Percentiles rank a stretch among this genome's conserved stretches.
Conservation (phyloP, 2,888 invertebrate species). For the Pollenia griseotomentosa region DNA sequence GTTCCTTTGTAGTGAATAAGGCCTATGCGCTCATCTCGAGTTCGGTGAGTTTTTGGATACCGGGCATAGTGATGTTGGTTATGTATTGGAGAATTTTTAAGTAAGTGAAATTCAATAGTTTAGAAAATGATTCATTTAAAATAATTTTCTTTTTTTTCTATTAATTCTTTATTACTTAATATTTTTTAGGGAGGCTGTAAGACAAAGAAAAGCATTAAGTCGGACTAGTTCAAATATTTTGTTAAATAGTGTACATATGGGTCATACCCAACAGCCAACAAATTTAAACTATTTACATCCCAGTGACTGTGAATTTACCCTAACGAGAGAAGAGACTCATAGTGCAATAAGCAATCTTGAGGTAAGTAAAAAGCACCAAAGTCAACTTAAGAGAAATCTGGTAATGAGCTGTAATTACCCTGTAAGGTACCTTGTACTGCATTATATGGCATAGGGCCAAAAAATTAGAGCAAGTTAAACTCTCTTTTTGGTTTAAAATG, state of each 20-base stretch:
- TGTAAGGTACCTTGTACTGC: too few species aligned
- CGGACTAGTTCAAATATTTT: slow-evolving; percentile 94
- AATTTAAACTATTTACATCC: slow-evolving; percentile 87
- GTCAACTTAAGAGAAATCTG: too few species aligned
- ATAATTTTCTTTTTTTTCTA: background rate
- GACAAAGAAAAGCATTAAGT: slow-evolving; percentile 92
- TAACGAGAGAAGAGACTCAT: slow-evolving; percentile 83
- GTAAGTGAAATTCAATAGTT: slow-evolving; percentile 77
- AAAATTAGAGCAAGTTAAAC: too few species aligned
- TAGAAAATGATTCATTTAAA: background rate
- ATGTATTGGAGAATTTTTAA: slow-evolving; percentile 94
- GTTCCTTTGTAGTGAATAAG: slow-evolving; percentile 93
- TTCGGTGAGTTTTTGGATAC: slow-evolving; percentile 96
- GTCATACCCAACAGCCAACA: slow-evolving; percentile 89
- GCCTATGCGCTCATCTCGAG: slow-evolving; percentile 95
- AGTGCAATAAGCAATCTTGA: slow-evolving; percentile 84
- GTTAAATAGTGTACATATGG: slow-evolving; percentile 93
- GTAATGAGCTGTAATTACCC: too few species aligned
- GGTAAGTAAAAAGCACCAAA: slow-evolving; percentile 77
- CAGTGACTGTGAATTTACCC: slow-evolving; percentile 86
- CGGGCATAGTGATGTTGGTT: slow-evolving; percentile 95
- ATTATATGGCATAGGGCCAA: too few species aligned
- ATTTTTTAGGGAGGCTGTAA: slow-evolving; percentile 88
- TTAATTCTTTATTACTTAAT: slow-evolving; percentile 14
- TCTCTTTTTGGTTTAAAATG: too few species aligned